Evolutionary conservation across 2,888 invertebrate species (phyloP), one percentile per base, ranked within the genome.

Genomic region (Autographa pulchrina): DNA sequence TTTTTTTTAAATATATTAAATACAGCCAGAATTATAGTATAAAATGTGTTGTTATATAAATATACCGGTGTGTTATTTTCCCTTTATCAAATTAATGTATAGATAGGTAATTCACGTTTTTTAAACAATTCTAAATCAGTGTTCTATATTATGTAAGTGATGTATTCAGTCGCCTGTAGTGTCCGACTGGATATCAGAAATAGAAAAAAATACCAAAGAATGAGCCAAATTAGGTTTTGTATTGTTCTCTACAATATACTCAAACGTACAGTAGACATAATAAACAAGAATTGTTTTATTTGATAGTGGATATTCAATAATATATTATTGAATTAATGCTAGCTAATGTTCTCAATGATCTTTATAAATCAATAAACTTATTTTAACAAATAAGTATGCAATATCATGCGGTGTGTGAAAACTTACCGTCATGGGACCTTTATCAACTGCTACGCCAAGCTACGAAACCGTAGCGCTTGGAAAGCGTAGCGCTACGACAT

Each of bases 91-190:
- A 66, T 74, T 63, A 73, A 77, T 77, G 77, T 83, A 59, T 83
- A 81, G 75, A 74, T 83, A 80, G 64, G 74, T 80, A 78, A 68
- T 74, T 78, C 68, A 70, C 68, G 52, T 75, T 77, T 72, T 68
- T 65, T 65, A 52, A 75, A 74, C 65, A 65, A 68, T 60, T 74
- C 65, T 73, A 61, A 77, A 75, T 75, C 76, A 72, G 62, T 83
- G 74, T 82, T 75, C 43, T 77, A 54, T 80, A 64, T 65, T 54
- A 77, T 56, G 56, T 72, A 72, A 73, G 63, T 65, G 20, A 68
- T 74, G 59, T 72, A 64, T 65, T 62, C 7, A 61, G 4, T 65
- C 41, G 62, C 41, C 62, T 2, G 1, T 66, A 62, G 70, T 71
- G 71, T 81, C 64, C 69, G 65, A 68, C 31, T 58, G 59, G 72